These are phyloP conservation scores for Microcebus murinus DNA, from an alignment of 2,113 vertebrate species.

Conservation along the genomic window DNA sequence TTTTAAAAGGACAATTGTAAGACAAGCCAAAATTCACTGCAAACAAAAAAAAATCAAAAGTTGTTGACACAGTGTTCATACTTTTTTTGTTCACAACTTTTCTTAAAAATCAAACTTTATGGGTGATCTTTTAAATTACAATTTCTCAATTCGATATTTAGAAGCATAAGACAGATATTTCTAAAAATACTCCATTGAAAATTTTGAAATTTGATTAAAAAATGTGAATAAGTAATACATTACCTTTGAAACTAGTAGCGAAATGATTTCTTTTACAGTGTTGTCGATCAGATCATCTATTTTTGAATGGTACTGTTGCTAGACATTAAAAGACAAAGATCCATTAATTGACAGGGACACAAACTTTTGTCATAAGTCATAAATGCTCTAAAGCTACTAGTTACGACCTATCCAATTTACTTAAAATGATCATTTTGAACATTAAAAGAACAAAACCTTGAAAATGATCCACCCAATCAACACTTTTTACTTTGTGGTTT, in stretches of 20 bases:
- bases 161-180: slow-evolving; percentile 11
- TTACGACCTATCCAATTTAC: slow-evolving; percentile 81
- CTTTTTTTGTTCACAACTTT: not conserved
- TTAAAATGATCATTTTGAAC: slow-evolving; percentile 86
- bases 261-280: slow-evolving; percentile 95
- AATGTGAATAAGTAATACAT: slow-evolving; percentile 67
- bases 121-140: not conserved
- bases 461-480: slow-evolving; percentile 89
- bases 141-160: not conserved
- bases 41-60: not conserved
- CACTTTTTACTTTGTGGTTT: slow-evolving; percentile 85
- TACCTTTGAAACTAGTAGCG: slow-evolving; percentile 96
- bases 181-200: slow-evolving; percentile 21
- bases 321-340: slow-evolving; percentile 82
- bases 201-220: slow-evolving; percentile 52
- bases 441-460: slow-evolving; percentile 86
- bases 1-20: not conserved
- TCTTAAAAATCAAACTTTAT: not conserved
- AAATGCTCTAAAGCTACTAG: slow-evolving; percentile 81
- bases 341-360: slow-evolving; percentile 78
- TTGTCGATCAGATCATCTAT: slow-evolving; percentile 97
- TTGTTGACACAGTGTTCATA: not conserved
- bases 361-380: slow-evolving; percentile 80
- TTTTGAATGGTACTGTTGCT: slow-evolving; percentile 99
- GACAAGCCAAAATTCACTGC: slow-evolving; percentile 8